Evolutionary conservation across 2,888 invertebrate species (phyloP), one percentile per base, ranked within the genome.

Genomic region (Labia minor): DNA sequence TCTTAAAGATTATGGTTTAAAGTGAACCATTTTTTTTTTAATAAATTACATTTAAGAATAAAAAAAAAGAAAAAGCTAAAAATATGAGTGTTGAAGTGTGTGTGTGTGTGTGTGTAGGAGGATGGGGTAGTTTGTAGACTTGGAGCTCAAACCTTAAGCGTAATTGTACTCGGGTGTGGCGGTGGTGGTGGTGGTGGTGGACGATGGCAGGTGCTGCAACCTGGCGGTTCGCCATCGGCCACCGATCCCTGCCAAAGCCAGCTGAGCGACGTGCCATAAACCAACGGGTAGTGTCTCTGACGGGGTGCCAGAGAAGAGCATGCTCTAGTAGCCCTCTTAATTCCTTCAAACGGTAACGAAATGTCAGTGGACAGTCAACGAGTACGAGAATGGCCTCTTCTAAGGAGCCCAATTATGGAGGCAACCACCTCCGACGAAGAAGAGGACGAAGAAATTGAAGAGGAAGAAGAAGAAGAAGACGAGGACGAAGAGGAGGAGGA

Each of bases 401-500:
- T 49, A 4, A 49, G n/a, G 2, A 49, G n/a, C 3, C 14, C 49
- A 3, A 49, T 49, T 14, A 2, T 49, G 6, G 49, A 49, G 14
- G 49, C 16, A 3, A 3, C 49, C 2, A 49, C 49, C n/a, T 49
- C 49, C 16, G 26, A 37, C 3, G 62, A 66, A n/a, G 21, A 61
- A n/a, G 19, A 66, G 33, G 20, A 68, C 20, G 66, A 72, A 1
- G 66, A 70, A 37, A 70, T 70, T 64, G 68, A 68, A 49, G 65
- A 68, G 62, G 67, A 69, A 21, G 64, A 68, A 21, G 64, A 69
- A 16, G 67, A 68, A 18, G 75, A 74, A 21, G 67, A 67, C 62
- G 66, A 67, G 19, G 37, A 65, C 19, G 62, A 63, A 64, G 37
- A 67, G 33, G 26, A 63, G 1, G 11, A 19, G 1, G 16, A 26